Evolutionary conservation across 2,888 invertebrate genomes (phyloP), one percentile per base, ranked within the genome.

Genomic region (Oasisia sp.): DNA sequence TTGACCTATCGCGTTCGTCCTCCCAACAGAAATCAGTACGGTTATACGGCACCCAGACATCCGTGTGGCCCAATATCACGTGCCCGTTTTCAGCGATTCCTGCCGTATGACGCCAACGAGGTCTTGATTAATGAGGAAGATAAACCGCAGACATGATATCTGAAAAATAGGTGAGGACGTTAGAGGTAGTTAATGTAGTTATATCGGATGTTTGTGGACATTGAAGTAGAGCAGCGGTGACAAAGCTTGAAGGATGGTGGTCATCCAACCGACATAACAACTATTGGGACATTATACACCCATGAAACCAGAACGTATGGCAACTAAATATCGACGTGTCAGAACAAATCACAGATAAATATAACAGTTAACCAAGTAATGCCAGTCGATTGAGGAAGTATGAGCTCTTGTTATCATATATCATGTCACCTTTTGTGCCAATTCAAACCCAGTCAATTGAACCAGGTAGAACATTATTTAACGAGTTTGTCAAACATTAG

Each of bases 41-140:
- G n/a, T 19, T 7, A 74, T 7, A 19, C 27, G 74, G 27, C 14
- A n/a, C 27, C 74, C 74, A 74, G 74, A 74, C 0, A 19, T 74
- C 27, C 74, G n/a, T 19, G 74, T n/a, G 74, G 14, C 74, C 5
- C 27, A 74, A 74, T 19, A n/a, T 74, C n/a, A 74, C 74, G 38
- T 91, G n/a, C 91, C 58, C 0, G 58, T 74, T 89, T 96, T 96
- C 93, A 95, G 95, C 38, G 98, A 98, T 97, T 99, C 99, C 96
- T 98, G 98, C 92, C 98, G 97, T 94, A 99, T 98, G 89, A 98
- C 98, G 95, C 98, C 98, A 94, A 99, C 98, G 91, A 99, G 97
- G 95, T 99, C 98, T 96, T 98, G 98, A 96, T 99, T 99, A 93
- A 99, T 98, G 93, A 98, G 97, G 96, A 99, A 99, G 94, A 99